Evolutionary conservation across 1,140 invertebrate genomes (phyloP).

Genomic region (Lordiphosa clarofinis): DNA sequence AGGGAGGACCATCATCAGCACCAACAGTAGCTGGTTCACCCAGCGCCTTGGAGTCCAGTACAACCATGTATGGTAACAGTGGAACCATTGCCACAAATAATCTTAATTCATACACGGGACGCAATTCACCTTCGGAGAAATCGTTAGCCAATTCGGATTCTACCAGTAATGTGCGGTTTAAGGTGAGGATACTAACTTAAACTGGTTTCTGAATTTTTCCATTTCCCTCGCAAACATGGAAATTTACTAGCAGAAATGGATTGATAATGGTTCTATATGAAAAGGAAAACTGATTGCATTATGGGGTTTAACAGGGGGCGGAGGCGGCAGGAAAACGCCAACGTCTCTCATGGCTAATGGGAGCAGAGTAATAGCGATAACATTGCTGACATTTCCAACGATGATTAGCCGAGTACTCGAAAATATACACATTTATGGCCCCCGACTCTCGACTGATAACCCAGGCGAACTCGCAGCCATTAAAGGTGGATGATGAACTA

Average conservation of each 20-base stretch:
- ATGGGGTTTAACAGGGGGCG: too few species aligned
- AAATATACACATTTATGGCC: too few species aligned
- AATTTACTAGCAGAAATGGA: conserved; percentile 58
- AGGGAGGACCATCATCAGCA: conserved; percentile 44
- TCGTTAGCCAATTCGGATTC: conserved; percentile 76
- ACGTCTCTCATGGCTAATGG: conserved; percentile 23
- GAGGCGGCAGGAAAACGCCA: conserved; percentile 11
- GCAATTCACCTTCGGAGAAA: conserved; percentile 74
- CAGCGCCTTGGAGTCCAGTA: conserved; percentile 42
- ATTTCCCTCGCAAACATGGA: conserved; percentile 59
- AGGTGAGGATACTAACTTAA: conserved; percentile 43
- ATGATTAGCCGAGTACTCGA: conserved; percentile 7
- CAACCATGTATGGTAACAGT: conserved; percentile 43
- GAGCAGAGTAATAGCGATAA: conserved; percentile 52
- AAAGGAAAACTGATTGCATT: conserved; percentile 58
- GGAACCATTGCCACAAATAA: conserved; percentile 22
- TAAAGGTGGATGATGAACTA: conserved; percentile 41
- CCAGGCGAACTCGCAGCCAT: neutral
- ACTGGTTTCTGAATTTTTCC: conserved; percentile 8
- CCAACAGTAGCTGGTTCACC: conserved; percentile 15
- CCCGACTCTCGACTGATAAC: conserved; percentile 21
- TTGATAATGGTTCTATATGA: conserved; percentile 51
- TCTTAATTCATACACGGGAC: conserved; percentile 41
- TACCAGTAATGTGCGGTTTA: conserved; percentile 77
- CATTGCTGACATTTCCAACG: conserved; percentile 44